Base-by-base conservation (phyloP, 2,888 invertebrate species). In the Lasius platythorax region DNA sequence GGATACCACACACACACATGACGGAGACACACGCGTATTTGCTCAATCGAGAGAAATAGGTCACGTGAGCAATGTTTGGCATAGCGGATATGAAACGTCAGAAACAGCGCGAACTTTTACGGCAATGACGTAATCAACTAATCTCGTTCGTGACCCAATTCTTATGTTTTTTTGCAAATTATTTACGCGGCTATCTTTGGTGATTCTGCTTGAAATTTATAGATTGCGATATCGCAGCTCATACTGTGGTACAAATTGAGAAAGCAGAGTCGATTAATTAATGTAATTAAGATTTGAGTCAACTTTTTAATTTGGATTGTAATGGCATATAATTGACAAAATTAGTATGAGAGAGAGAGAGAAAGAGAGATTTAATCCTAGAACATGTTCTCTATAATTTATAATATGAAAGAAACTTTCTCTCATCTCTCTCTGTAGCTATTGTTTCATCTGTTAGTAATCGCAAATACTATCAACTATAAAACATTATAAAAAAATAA, bases 121-220 rank as follows among this genome's bases (percentile, higher is more conserved):
- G 61, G 75, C 46, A 79, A 46, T 89, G 88, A 88, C 79, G 86
- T 85, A 89, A 89, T 76, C 33, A n/a, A 46, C 85, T 90, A 89
- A 89, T 89, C 89, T 90, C 61, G 81, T 85, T 78, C 82, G 85
- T 89, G 85, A 84, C 85, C 88, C 75, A 82, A 82, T 89, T 89
- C 83, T 79, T 83, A 30, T 8, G 5, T 46, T 28, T 72, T 78
- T 40, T 43, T 23, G 56, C 11, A n/a, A 78, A 30, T 72, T 43
- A 68, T 30, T 2, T 18, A n/a, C n/a, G 37, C 61, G 58, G 8
- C 40, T 81, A 73, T 81, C 61, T 46, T 5, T 2, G n/a, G 23
- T 15, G 33, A 78, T 30, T 61, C 58, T 3, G 8, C 28, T 30
- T 23, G 28, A 37, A 18, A 40, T 56, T 68, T 15, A 56, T 11